Evolutionary conservation across 2,113 vertebrate species (phyloP).

Genomic region (Lutjanus erythropterus): DNA sequence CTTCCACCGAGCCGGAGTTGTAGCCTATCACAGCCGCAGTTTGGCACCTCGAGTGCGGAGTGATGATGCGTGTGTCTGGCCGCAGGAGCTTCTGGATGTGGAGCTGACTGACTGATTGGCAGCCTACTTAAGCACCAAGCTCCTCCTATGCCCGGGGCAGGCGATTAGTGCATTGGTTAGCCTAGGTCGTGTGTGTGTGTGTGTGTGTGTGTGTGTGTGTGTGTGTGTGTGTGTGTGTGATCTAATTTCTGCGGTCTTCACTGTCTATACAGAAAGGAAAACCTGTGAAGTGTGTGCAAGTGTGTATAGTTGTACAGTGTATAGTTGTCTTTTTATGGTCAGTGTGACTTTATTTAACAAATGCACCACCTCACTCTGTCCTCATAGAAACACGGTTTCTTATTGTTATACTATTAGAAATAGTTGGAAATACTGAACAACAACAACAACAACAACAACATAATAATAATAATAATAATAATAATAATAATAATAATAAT

Average conservation of each 20-base stretch:
- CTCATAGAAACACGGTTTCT: background rate
- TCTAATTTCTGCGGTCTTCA: constrained; percentile 63
- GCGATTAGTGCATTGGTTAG: constrained; percentile 86
- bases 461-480: background rate
- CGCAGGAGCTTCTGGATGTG: constrained; percentile 94
- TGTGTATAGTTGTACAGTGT: constrained; percentile 8
- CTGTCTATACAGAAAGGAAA: constrained; percentile 41
- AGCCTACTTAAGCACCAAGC: constrained; percentile 93
- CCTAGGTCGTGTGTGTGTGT: constrained; percentile 73
- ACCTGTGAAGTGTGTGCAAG: constrained; percentile 44
- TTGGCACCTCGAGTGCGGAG: constrained; percentile 92
- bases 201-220: constrained; percentile 57
- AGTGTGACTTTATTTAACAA: constrained; percentile 24
- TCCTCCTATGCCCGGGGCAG: constrained; percentile 87
- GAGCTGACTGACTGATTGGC: constrained; percentile 99
- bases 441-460: background rate
- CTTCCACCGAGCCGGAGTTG: constrained; percentile 80
- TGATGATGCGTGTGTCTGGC: constrained; percentile 92
- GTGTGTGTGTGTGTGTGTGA: constrained; percentile 60
- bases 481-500: background rate
- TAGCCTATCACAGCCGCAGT: constrained; percentile 88
- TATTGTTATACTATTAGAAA: background rate
- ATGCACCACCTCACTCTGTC: background rate
- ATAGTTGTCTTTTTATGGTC: constrained; percentile 27
- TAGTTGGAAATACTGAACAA: background rate